Evolutionary conservation across 2,797 vertebrate genomes (phyloP).

Genomic region (Centropyge bicolor): DNA sequence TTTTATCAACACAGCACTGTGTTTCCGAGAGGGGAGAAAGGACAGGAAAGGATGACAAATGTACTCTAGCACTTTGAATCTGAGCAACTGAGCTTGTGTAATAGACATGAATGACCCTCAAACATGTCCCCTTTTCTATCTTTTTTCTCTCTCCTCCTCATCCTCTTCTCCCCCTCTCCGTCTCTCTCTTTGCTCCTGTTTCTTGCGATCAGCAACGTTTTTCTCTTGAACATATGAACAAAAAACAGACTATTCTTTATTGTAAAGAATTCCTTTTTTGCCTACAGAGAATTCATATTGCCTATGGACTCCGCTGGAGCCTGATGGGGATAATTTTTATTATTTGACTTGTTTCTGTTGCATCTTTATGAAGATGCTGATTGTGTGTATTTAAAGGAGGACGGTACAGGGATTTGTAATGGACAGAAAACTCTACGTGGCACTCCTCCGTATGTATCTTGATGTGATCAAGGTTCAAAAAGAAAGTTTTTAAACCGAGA

Average conservation of each 20-base stretch:
- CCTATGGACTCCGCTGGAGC: conserved; percentile 91
- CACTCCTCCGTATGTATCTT: conserved; percentile 88
- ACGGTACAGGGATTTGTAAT: conserved; percentile 89
- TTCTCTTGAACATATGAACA: conserved; percentile 86
- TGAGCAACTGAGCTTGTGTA: conserved; percentile 94
- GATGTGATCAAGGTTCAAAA: conserved; percentile 93
- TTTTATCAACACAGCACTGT: conserved; percentile 84
- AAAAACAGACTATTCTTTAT: conserved; percentile 90
- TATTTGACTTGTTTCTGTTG: conserved; percentile 87
- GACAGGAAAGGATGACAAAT: conserved; percentile 73
- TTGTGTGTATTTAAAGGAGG: conserved; percentile 92
- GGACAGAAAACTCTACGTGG: conserved; percentile 87
- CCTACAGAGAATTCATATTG: conserved; percentile 91
- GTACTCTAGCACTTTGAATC: conserved; percentile 99
- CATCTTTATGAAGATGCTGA: conserved; percentile 93
- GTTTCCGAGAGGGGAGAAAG: conserved; percentile 85
- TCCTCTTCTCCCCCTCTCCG: conserved; percentile 53
- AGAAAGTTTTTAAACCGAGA: conserved; percentile 73
- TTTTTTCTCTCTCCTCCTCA: conserved; percentile 52
- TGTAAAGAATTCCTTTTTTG: conserved; percentile 92
- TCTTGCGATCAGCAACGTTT: conserved; percentile 63
- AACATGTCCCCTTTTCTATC: conserved; percentile 62
- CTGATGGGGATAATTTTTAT: conserved; percentile 85
- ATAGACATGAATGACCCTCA: conserved; percentile 85
- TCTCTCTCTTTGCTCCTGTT: conserved; percentile 67